These are phyloP conservation scores for Furnarius figulus DNA, from an alignment of 2,113 vertebrate genomes.

Conservation along the genomic window DNA sequence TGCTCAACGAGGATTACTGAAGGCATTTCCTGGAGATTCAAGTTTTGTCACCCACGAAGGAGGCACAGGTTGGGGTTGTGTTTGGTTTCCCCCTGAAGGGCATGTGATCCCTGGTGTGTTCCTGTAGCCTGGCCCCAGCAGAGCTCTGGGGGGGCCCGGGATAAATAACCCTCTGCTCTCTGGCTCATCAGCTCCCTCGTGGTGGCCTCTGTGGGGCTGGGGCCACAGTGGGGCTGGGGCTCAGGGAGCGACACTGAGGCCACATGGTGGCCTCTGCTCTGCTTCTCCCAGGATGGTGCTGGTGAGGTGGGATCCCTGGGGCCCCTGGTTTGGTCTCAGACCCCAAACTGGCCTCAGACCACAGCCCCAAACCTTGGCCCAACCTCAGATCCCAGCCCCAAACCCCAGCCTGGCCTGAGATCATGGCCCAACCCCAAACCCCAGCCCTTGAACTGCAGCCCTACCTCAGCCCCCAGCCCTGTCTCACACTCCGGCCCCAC, in stretches of 20 bases:
- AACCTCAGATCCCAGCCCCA: background rate
- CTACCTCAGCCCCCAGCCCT: no score
- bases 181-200: background rate
- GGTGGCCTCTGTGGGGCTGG: background rate
- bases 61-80: accelerated
- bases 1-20: accelerated
- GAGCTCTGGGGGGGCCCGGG: no score
- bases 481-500: no score
- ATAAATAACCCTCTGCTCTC: background rate
- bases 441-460: no score
- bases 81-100: accelerated
- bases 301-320: background rate
- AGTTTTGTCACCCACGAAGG: no score
- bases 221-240: no score
- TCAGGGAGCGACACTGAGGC: accelerated
- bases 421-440: no score
- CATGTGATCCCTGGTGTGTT: accelerated
- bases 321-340: accelerated
- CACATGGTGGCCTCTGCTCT: background rate
- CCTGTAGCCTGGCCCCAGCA: background rate
- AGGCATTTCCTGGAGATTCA: background rate
- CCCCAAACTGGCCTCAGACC: background rate
- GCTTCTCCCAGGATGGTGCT: no score
- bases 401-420: no score
- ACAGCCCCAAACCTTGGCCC: no score